Conservation (phyloP, 2,888 invertebrate genomes). For the Callyntrura guangdongensis region DNA sequence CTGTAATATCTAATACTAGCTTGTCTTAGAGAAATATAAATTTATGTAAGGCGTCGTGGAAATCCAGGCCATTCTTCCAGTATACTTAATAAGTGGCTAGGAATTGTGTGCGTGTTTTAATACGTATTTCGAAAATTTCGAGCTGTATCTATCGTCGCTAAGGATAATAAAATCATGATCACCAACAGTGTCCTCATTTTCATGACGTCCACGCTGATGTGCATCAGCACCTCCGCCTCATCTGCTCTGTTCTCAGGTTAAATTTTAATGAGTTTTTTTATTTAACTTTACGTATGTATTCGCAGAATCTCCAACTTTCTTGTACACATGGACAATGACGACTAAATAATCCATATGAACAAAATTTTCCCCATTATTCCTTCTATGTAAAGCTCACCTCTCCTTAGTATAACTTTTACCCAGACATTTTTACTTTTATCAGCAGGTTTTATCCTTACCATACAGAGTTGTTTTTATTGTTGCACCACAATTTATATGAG, state of each 20-base stretch:
- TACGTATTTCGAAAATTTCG: slow-evolving; percentile 47
- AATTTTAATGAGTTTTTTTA: not conserved
- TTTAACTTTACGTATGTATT: not conserved
- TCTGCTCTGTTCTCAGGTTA: slow-evolving; percentile 81
- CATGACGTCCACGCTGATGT: slow-evolving; percentile 81
- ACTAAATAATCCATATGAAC: too few species aligned
- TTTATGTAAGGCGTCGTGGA: slow-evolving; percentile 29
- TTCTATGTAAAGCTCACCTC: too few species aligned
- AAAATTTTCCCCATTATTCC: too few species aligned
- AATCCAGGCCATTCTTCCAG: slow-evolving; percentile 67
- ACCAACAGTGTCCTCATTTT: slow-evolving; percentile 82
- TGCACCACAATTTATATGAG: too few species aligned
- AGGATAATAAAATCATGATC: slow-evolving; percentile 76
- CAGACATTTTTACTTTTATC: too few species aligned
- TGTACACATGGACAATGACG: too few species aligned
- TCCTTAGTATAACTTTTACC: too few species aligned
- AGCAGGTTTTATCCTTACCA: too few species aligned
- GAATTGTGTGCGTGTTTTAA: slow-evolving; percentile 52
- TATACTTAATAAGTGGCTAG: slow-evolving; percentile 10
- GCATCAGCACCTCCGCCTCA: slow-evolving; percentile 79
- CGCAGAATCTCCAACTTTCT: not conserved
- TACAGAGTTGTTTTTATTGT: too few species aligned
- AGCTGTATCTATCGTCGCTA: slow-evolving; percentile 74
- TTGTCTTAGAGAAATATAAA: slow-evolving; percentile 24
- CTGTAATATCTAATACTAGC: slow-evolving; percentile 24